Evolutionary conservation across 2,113 vertebrate genomes (phyloP).

Genomic region (Athene noctua): DNA sequence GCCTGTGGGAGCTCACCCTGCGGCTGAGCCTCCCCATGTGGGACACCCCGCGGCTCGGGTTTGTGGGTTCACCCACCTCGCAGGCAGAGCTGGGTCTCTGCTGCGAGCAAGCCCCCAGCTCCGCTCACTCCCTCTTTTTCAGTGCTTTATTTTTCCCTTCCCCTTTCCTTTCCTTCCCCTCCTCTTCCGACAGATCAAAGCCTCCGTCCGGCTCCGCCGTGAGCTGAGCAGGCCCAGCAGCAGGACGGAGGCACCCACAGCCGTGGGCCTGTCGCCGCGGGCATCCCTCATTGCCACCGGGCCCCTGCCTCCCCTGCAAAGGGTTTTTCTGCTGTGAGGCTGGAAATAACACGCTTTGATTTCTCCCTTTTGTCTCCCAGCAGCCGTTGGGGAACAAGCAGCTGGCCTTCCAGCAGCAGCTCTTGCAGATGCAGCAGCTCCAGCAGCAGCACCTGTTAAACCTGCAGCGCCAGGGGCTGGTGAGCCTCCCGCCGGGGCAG

Average conservation of each 20-base stretch:
- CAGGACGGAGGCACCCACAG: neutral
- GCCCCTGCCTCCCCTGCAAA: neutral
- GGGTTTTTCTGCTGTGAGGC: neutral
- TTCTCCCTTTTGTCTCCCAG: conserved; percentile 68
- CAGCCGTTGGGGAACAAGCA: conserved; percentile 95
- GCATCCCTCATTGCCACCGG: neutral
- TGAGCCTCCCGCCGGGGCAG: conserved; percentile 88
- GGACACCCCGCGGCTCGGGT: neutral
- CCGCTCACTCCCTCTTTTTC: neutral
- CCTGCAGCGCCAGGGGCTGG: conserved; percentile 96
- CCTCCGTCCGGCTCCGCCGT: conserved; percentile 4
- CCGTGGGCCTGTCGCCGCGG: neutral
- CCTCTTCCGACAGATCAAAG: conserved; percentile 68
- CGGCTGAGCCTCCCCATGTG: rapidly evolving
- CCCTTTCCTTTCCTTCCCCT: conserved; percentile 44
- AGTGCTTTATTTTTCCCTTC: conserved; percentile 43
- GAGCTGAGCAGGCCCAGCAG: conserved; percentile 3
- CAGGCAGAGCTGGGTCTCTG: neutral
- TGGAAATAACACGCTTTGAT: conserved; percentile 7
- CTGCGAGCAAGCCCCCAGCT: neutral
- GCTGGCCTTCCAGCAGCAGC: conserved; percentile 99
- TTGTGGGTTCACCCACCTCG: neutral
- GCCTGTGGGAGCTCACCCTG: neutral
- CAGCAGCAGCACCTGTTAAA: conserved; percentile 98
- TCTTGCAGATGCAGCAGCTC: conserved; percentile 99